Base-by-base conservation (phyloP, 2,888 invertebrate species). In the Drosophila austrosaltans region DNA sequence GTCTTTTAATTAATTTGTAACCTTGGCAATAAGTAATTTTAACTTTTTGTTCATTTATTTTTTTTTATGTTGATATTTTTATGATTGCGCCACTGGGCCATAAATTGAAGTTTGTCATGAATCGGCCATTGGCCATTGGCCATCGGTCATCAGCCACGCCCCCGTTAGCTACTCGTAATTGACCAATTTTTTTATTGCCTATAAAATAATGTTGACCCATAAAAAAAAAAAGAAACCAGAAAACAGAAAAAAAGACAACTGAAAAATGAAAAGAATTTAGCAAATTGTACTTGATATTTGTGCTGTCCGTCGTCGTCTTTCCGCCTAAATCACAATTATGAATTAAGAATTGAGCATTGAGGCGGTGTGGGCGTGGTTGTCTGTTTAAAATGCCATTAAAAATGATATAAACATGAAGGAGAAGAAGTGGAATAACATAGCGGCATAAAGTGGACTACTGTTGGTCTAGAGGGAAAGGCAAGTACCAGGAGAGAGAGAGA, bases 351-450 rank as follows among this genome's bases (percentile, higher is more conserved):
- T 65, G 53, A 40, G 53, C 60, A 25, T 61, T 16, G 59, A 69
- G 54, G 53, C 68, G 68, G 77, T 56, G 57, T 70, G 69, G 72
- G 74, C 69, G 62, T 72, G 57, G 67, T 48, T 63, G 73, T 63
- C 78, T 82, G 67, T 72, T 83, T 84, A 87, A 82, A 80, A 85
- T 72, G 67, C 70, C 69, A 84, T 84, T 82, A 82, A 73, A 58
- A 12, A 53, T n/a, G 20, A 8, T 40, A 40, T 36, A 36, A 7
- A 39, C 2, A 28, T 30, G n/a, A 40, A 40, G 12, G 4, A 48
- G 1, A 48, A 48, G 22, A 16, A 16, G 16, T 16, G 16, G 16
- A 48, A 40, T 12, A 40, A 48, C 4, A 42, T 16, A 42, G 16
- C 42, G 42, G 42, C 42, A 16, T 42, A n/a, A 16, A 25, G 48